Evolutionary conservation across 2,113 vertebrate species (phyloP).

Genomic region (Pseudorectes ferrugineus): DNA sequence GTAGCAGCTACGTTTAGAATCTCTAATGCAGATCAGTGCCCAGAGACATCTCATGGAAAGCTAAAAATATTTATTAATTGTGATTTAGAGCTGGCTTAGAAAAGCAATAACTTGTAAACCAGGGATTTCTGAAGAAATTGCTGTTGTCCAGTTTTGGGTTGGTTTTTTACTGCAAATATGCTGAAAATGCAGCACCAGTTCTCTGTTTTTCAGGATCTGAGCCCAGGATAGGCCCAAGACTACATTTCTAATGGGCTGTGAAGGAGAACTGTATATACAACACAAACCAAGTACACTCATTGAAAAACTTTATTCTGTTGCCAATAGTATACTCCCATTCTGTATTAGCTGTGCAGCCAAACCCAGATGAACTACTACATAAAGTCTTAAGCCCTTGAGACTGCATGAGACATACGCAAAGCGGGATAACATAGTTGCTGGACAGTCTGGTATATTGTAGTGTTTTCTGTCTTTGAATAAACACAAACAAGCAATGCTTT

Average conservation of each 20-base stretch:
- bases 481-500: neutral
- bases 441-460: neutral
- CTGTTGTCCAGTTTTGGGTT: neutral
- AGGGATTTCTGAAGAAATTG: neutral
- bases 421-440: neutral
- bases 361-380: neutral
- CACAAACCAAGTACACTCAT: neutral
- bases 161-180: neutral
- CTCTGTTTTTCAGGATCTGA: neutral
- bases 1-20: neutral
- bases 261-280: neutral
- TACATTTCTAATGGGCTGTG: neutral
- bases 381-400: neutral
- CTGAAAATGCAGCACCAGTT: neutral
- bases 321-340: neutral
- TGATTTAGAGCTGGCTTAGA: neutral
- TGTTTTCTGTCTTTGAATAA: neutral
- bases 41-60: neutral
- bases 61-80: neutral
- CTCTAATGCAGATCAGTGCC: neutral
- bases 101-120: neutral
- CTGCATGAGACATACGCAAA: fast-evolving
- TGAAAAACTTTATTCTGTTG: neutral
- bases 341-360: neutral
- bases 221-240: neutral